These are phyloP conservation scores for Nematolebias whitei DNA, from an alignment of 2,113 vertebrate species.

Conservation along the genomic window DNA sequence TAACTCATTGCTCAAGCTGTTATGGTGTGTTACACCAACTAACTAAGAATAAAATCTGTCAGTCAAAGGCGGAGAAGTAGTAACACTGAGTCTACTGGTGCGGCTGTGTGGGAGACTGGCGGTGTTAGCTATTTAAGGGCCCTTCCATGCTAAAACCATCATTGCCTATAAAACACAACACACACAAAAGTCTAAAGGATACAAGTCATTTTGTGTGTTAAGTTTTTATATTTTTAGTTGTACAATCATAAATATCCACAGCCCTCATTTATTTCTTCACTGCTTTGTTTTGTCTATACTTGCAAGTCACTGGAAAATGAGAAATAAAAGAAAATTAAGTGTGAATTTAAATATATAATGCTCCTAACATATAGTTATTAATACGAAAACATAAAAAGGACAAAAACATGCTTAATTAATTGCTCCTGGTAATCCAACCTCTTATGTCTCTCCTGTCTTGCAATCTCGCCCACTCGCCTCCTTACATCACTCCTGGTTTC, in stretches of 20 bases:
- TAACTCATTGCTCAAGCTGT: neutral
- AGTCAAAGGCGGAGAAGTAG: slow-evolving; percentile 21
- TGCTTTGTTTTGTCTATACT: neutral
- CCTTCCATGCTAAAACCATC: slow-evolving; percentile 38
- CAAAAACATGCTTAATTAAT: slow-evolving; percentile 58
- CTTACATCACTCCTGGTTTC: slow-evolving; percentile 55
- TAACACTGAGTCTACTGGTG: slow-evolving; percentile 39
- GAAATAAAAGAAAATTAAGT: neutral
- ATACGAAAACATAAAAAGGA: slow-evolving; percentile 20
- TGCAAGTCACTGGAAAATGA: neutral
- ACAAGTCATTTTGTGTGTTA: neutral
- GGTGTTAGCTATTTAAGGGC: slow-evolving; percentile 54
- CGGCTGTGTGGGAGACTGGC: slow-evolving; percentile 52
- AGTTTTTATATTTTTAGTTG: neutral
- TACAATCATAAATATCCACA: neutral
- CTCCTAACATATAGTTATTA: slow-evolving; percentile 13
- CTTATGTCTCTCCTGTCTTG: slow-evolving; percentile 47
- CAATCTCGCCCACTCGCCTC: slow-evolving; percentile 59
- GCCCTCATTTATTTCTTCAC: neutral
- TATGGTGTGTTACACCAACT: slow-evolving; percentile 10
- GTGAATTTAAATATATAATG: neutral
- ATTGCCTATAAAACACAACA: slow-evolving; percentile 3
- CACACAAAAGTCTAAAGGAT: slow-evolving; percentile 6
- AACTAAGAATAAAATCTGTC: slow-evolving; percentile 15
- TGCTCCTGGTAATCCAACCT: slow-evolving; percentile 50